Evolutionary conservation across 1,140 invertebrate species (phyloP).

Genomic region (Battus philenor): DNA sequence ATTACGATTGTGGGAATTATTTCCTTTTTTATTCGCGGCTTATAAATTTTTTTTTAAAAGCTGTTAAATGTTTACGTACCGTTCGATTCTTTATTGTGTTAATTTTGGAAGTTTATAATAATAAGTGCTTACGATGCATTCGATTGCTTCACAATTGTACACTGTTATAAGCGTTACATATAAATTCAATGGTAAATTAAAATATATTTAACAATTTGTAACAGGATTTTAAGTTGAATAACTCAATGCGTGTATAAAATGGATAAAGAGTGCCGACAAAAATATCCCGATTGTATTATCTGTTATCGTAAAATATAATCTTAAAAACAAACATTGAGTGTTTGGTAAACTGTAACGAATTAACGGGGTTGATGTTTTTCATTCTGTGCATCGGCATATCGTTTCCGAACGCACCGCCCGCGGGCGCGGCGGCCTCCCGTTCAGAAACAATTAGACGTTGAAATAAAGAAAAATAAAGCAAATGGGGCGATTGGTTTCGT

Average conservation of each 20-base stretch:
- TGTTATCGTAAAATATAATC: slow-evolving; percentile 14
- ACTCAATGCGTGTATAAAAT: too few relatives aligned
- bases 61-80: slow-evolving; percentile 36
- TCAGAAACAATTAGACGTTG: slow-evolving; percentile 58
- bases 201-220: too few relatives aligned
- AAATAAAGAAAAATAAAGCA: slow-evolving; percentile 50
- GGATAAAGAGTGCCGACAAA: too few relatives aligned
- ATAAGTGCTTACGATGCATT: neutral
- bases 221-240: too few relatives aligned
- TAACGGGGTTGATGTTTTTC: slow-evolving; percentile 8
- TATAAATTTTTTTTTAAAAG: slow-evolving; percentile 29
- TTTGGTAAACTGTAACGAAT: slow-evolving; percentile 12
- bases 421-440: slow-evolving; percentile 43
- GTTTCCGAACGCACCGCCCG: slow-evolving; percentile 29
- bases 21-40: slow-evolving; percentile 26
- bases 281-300: slow-evolving; percentile 3
- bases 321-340: slow-evolving; percentile 11
- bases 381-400: slow-evolving; percentile 1
- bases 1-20: slow-evolving; percentile 48
- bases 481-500: slow-evolving; percentile 30
- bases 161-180: too few relatives aligned
- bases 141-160: too few relatives aligned
- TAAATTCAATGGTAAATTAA: too few relatives aligned
- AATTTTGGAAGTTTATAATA: slow-evolving; percentile 26
- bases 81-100: slow-evolving; percentile 35